phyloP scores from a whole-genome alignment of 2,888 invertebrate species.

The Athalia circularis region DNA sequence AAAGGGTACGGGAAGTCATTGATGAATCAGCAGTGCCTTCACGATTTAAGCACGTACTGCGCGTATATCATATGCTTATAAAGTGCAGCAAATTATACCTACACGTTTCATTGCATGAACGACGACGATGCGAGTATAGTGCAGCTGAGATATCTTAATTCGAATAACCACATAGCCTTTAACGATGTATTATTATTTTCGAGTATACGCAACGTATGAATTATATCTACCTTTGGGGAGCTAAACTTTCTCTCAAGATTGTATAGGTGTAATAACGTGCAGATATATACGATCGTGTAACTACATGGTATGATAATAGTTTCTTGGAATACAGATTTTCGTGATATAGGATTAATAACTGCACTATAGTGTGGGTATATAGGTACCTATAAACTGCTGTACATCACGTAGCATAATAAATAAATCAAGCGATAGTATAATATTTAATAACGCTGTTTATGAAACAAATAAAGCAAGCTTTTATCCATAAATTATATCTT shows the following conservation, averaged over 20 bases:
- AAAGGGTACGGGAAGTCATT: conserved; percentile 18
- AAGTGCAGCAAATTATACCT: not conserved
- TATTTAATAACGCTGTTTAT: conserved; percentile 3
- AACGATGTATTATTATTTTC: not conserved
- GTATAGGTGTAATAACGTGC: too few relatives aligned
- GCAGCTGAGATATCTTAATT: conserved; percentile 11
- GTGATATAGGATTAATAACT: conserved; percentile 12
- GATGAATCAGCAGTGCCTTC: conserved; percentile 30
- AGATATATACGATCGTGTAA: too few relatives aligned
- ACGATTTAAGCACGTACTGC: conserved; percentile 5
- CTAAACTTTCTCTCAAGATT: too few relatives aligned
- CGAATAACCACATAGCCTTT: not conserved
- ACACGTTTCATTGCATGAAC: not conserved
- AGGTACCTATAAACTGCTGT: not conserved
- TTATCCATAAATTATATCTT: too few relatives aligned
- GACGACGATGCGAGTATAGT: not conserved
- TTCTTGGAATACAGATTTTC: not conserved
- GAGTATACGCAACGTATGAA: too few relatives aligned
- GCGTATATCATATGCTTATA: not conserved
- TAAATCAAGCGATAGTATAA: conserved; percentile 5
- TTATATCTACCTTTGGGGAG: too few relatives aligned
- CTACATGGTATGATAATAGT: too few relatives aligned
- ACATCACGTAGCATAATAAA: not conserved
- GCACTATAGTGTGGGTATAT: not conserved
- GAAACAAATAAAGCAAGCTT: not conserved